A percentile compares a stretch with the other conserved stretches of the same genome.
phyloP scores from a whole-genome alignment of 92 coral and sea anemone genomes.

The Pocillopora meandrina region DNA sequence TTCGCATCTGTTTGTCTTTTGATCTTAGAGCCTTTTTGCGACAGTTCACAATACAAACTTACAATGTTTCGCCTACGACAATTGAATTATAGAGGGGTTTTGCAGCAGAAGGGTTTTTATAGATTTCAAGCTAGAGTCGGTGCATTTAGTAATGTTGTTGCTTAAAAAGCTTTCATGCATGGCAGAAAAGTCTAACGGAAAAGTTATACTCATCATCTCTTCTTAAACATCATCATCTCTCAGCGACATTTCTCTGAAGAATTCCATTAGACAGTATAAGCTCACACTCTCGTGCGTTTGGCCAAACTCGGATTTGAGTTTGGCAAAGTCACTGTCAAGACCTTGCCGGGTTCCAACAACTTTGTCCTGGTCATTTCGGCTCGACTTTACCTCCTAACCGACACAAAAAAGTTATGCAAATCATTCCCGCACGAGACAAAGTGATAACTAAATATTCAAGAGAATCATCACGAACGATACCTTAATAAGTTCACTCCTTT shows the following conservation, averaged over 20 bases:
- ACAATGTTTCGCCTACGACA: no score
- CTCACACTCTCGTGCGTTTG: conserved; percentile 85
- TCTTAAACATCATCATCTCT: conserved; percentile 31
- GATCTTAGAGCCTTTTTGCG: no score
- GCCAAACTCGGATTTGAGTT: conserved; percentile 57
- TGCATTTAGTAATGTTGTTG: no score
- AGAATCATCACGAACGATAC: conserved; percentile 23
- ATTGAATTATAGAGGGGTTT: no score
- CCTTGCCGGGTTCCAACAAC: conserved; percentile 2
- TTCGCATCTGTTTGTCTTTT: no score
- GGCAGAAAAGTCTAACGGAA: no score
- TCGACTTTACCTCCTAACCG: conserved; percentile 69
- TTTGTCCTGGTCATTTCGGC: conserved; percentile 55
- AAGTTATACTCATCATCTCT: not conserved
- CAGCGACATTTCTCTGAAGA: conserved; percentile 76
- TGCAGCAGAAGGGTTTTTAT: no score
- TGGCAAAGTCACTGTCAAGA: conserved; percentile 42
- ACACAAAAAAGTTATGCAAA: no score
- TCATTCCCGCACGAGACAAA: not conserved
- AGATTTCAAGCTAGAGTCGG: no score
- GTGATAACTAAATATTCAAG: not conserved
- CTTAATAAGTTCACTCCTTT: conserved; percentile 78
- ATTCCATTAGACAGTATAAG: conserved; percentile 72
- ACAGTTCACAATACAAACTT: no score
- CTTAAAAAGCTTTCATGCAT: no score